Evolutionary conservation across 2,113 vertebrate genomes (phyloP).

Genomic region (Formicarius rufipectus): DNA sequence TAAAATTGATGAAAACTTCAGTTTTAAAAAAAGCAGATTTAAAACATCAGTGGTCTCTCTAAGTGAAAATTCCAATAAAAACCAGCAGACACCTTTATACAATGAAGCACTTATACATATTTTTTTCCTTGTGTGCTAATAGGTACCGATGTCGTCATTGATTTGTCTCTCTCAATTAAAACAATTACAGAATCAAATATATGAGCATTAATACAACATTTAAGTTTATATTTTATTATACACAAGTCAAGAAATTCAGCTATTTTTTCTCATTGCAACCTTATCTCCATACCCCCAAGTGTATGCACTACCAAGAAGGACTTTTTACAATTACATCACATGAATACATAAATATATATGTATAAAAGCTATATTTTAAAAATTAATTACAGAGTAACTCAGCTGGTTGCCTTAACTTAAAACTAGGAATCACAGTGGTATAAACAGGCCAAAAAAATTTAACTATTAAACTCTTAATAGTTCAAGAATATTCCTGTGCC

Average conservation of each 20-base stretch:
- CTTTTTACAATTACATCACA: neutral
- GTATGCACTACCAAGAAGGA: neutral
- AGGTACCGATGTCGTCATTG: neutral
- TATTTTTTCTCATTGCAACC: neutral
- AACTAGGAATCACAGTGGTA: neutral
- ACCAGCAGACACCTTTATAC: neutral
- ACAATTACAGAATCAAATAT: slow-evolving; percentile 8
- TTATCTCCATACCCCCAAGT: neutral
- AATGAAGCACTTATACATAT: neutral
- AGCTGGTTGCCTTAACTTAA: neutral
- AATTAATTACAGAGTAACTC: neutral
- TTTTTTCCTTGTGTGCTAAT: slow-evolving; percentile 7
- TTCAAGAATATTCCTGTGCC: neutral
- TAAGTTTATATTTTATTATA: neutral
- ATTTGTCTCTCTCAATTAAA: neutral
- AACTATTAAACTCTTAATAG: neutral
- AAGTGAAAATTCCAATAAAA: neutral
- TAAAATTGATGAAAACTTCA: neutral
- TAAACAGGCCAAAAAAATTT: neutral
- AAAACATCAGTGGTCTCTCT: neutral
- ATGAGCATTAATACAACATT: neutral
- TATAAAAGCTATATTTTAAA: neutral
- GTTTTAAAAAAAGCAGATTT: neutral
- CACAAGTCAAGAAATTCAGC: neutral
- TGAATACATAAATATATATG: neutral